Evolutionary conservation across 2,797 vertebrate genomes (phyloP), one percentile per base, ranked within the genome.

Genomic region (Schizothorax lantsangensis): DNA sequence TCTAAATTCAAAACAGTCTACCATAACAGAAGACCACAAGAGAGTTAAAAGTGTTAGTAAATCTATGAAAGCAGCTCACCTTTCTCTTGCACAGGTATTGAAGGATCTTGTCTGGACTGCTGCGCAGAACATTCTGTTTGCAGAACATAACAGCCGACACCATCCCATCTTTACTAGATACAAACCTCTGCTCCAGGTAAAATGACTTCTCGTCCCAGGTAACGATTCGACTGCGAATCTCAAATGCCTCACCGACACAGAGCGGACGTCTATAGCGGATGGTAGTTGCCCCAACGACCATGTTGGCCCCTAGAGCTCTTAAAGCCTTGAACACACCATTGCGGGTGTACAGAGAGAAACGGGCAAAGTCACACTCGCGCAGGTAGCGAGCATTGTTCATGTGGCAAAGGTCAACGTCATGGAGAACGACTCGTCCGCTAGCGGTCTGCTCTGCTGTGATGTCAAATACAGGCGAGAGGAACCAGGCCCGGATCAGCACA

Each of bases 371-470:
- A 14, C 97, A 97, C 91, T 98, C 97, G 0, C 97, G 94, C 7
- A 97, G 94, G 93, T 97, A 98, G 59, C 97, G 97, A 5, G 97
- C 96, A 54, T 98, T 98, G 94, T 98, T 98, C 97, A 98, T 98
- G 92, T 98, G 97, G 66, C 96, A 92, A 94, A 98, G 92, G 91
- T 97, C 97, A 19, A 98, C 92, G 91, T 98, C 97, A 0, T 90
- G 92, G 0, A 95, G 92, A 3, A 96, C 93, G 71, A 98, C 97
- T 2, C 95, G 91, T 86, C 96, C 94, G 0, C 79, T 47, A 2
- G 92, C 21, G 12, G 91, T 72, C 88, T 97, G 96, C 92, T 97
- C 97, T 0, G 92, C 95, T 6, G 96, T 96, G 81, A 97, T 79
- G 80, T 97, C 97, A 83, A 93, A 90, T 21, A 97, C 89, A 0